phyloP scores from a whole-genome alignment of 2,888 invertebrate species.

The Lymantria dispar region DNA sequence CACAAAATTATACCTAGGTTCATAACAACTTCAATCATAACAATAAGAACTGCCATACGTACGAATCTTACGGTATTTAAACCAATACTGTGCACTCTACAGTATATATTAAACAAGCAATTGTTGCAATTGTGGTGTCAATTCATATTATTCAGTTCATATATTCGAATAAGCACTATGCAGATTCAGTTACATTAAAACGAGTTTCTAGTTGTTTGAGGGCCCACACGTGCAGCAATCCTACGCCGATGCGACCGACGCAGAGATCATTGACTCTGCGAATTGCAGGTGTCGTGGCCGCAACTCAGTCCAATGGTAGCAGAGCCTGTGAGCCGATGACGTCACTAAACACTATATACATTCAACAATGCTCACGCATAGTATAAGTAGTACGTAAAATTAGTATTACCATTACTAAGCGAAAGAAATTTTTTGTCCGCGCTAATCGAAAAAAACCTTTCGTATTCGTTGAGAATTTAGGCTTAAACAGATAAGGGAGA shows the following conservation, averaged over 20 bases:
- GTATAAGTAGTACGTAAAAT: slow-evolving; percentile 5
- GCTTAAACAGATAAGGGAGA: no score
- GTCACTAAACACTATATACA: slow-evolving; percentile 45
- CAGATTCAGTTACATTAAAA: slow-evolving; percentile 41
- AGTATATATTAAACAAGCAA: background rate
- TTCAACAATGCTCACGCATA: slow-evolving; percentile 18
- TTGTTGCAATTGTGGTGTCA: background rate
- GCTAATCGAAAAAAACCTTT: no score
- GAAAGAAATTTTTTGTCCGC: no score
- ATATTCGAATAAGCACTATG: slow-evolving; percentile 34
- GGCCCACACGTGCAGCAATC: slow-evolving; percentile 42
- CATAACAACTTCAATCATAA: no score
- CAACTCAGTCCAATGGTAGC: background rate
- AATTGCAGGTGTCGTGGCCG: slow-evolving; percentile 45
- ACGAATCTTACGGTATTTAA: no score
- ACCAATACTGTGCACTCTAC: no score
- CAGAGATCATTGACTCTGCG: slow-evolving; percentile 45
- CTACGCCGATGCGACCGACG: slow-evolving; percentile 33
- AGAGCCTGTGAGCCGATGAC: slow-evolving; percentile 17
- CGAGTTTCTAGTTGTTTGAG: slow-evolving; percentile 40
- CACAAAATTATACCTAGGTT: no score
- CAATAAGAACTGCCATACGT: no score
- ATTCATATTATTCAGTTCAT: no score
- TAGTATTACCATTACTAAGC: slow-evolving; percentile 1
- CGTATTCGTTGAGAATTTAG: no score